phyloP scores from a whole-genome alignment of 2,113 vertebrate species.

The Junco hyemalis region DNA sequence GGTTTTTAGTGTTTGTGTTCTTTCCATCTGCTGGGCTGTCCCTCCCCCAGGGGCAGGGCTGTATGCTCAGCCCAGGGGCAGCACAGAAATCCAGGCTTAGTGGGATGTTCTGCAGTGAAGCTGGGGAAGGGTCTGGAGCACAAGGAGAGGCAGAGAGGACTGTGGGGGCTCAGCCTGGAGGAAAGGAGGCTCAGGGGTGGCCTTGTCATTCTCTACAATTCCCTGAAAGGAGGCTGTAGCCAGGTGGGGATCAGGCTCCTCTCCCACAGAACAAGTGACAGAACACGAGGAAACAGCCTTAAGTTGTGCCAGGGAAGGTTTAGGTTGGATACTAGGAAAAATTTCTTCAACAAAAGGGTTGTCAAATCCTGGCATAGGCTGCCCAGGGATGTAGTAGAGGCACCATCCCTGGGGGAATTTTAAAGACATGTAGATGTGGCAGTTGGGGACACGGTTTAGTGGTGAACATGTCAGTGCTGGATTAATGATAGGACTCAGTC shows the following conservation, averaged over 20 bases:
- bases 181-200: neutral
- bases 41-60: neutral
- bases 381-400: neutral
- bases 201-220: no score
- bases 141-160: neutral
- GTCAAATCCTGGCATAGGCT: neutral
- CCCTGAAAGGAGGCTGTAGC: neutral
- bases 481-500: neutral
- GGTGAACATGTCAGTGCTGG: neutral
- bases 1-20: neutral
- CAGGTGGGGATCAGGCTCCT: neutral
- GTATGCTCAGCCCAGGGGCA: neutral
- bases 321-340: neutral
- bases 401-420: neutral
- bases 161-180: neutral
- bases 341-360: neutral
- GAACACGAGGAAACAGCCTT: neutral
- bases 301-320: neutral
- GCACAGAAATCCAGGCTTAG: neutral
- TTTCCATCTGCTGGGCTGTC: neutral
- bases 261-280: neutral
- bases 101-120: neutral
- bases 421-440: neutral
- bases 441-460: neutral
- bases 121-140: neutral